Conservation (phyloP, 2,113 vertebrate genomes). For the Climacteris rufus region DNA sequence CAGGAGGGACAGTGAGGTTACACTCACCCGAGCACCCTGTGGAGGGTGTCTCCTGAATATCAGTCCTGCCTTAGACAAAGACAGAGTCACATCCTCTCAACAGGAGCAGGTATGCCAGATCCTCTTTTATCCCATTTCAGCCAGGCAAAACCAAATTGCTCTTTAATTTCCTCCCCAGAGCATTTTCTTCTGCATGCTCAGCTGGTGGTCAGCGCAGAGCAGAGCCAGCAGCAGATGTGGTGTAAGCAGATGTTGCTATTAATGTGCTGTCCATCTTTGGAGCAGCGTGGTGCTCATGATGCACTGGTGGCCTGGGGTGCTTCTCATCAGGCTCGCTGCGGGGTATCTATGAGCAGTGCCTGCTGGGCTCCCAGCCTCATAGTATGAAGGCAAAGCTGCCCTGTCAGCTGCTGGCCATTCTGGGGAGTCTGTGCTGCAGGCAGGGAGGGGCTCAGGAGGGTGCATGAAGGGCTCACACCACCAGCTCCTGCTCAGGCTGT, state of each 20-base stretch:
- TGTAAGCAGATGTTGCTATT: background rate
- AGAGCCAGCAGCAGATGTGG: background rate
- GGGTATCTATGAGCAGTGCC: background rate
- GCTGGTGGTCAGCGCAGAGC: background rate
- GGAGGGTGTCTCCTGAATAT: background rate
- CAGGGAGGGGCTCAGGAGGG: background rate
- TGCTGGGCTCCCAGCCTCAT: background rate
- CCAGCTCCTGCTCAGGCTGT: background rate
- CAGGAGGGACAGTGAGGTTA: accelerated
- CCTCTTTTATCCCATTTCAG: background rate
- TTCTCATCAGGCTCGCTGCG: background rate
- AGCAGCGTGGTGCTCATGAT: accelerated
- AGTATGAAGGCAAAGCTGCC: background rate
- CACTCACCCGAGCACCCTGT: accelerated
- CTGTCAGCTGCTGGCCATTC: background rate
- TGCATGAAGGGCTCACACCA: background rate
- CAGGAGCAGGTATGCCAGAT: background rate
- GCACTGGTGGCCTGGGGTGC: background rate
- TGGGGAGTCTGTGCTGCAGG: background rate
- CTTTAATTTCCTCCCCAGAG: background rate
- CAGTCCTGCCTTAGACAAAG: background rate
- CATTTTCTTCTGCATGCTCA: background rate
- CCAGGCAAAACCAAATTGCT: background rate
- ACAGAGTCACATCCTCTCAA: background rate
- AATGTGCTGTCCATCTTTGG: background rate